Evolutionary conservation across 1,140 invertebrate genomes (phyloP), one percentile per base, ranked within the genome.

Genomic region (Octopus sinensis): DNA sequence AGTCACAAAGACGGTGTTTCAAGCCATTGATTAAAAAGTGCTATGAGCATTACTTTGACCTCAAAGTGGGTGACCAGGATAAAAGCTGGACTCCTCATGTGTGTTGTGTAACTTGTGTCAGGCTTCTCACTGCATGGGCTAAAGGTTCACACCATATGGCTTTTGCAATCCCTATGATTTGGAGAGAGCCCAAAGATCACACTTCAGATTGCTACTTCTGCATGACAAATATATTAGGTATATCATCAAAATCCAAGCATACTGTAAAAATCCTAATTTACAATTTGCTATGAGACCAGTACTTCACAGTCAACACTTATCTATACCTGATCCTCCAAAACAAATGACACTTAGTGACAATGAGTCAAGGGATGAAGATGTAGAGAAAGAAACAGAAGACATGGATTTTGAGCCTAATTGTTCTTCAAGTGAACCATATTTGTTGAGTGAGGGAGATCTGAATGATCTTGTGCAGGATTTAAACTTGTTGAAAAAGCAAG

Each of bases 151-250:
- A 1, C 62, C 12, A n/a, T 68, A 68, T 68, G 62, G 1, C 62
- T 68, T 68, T 68, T 68, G 62, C 62, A 0, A 68, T 68, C n/a
- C 3, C 62, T 68, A 68, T 68, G 62, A n/a, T 68, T 68, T 68
- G 3, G 62, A n/a, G 62, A 68, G 62, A 68, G n/a, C 3, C 62
- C 62, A 68, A 68, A 68, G 62, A 68, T 68, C 62, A 68, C n/a
- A n/a, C 62, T 13, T 68, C n/a, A n/a, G 62, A 68, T 68, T 68
- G 62, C 62, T 68, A 68, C 62, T 68, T 68, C 62, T 68, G 62
- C 62, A 12, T 2, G 62, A 68, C 3, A 3, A n/a, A 68, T 68
- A 68, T 2, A 68, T 2, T 2, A 68, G 62, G 62, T 68, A 68
- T 68, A 68, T 2, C 62, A 68, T 68, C 62, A 68, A 68, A n/a